Percentiles rank a stretch among this genome's conserved stretches.
These are phyloP conservation scores for Conus betulinus DNA, from an alignment of 1,140 invertebrate species.

Conservation along the genomic window DNA sequence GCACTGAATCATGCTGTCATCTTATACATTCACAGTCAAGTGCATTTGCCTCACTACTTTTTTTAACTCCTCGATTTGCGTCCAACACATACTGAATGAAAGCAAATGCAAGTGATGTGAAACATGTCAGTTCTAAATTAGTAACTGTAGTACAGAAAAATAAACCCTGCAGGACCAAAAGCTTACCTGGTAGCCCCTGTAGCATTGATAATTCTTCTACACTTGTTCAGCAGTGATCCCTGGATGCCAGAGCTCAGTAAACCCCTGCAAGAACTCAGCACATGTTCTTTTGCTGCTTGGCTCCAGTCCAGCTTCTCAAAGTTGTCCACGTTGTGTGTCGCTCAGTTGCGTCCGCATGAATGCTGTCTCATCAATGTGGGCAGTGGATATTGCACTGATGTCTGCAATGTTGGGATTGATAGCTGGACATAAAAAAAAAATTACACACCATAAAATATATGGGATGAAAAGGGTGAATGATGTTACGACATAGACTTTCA, in stretches of 20 bases:
- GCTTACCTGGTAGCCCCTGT: constrained; percentile 83
- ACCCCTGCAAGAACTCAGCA: constrained; percentile 67
- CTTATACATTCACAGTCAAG: no score
- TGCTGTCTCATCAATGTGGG: constrained; percentile 37
- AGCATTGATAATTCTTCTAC: constrained; percentile 86
- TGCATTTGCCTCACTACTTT: no score
- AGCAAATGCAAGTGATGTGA: no score
- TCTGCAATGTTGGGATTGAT: constrained; percentile 50
- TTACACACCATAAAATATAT: not conserved
- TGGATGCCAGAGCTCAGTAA: constrained; percentile 81
- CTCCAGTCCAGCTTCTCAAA: constrained; percentile 31
- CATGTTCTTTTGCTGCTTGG: constrained; percentile 42
- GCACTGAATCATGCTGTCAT: no score
- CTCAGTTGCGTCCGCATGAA: constrained; percentile 10
- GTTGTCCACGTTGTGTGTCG: constrained; percentile 1
- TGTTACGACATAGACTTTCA: no score
- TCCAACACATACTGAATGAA: no score
- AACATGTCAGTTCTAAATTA: no score
- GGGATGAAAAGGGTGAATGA: no score
- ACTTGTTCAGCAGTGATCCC: constrained; percentile 82
- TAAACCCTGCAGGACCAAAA: no score
- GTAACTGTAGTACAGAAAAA: no score
- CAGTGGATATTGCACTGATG: constrained; percentile 61
- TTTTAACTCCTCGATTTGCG: no score
- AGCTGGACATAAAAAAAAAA: constrained; percentile 30